Evolutionary conservation across 1,140 invertebrate species (phyloP).

Genomic region (Periplaneta americana): DNA sequence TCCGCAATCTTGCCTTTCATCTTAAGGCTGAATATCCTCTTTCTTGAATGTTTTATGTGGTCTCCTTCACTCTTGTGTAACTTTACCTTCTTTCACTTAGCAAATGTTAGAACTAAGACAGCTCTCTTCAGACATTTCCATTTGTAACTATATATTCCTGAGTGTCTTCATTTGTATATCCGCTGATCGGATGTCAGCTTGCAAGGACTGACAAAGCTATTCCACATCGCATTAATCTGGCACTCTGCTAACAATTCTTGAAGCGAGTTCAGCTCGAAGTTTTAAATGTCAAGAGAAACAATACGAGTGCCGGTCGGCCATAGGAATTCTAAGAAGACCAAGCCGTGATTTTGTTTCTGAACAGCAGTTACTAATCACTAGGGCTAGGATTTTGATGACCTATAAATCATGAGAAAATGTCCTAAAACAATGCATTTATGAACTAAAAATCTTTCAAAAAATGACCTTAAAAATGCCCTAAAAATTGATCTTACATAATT

Average conservation of each 20-base stretch:
- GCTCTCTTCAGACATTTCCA: not conserved
- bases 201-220: not conserved
- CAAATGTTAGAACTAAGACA: not conserved
- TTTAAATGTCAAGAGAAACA: not conserved
- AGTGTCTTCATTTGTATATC: not conserved
- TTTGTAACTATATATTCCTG: not conserved
- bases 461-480: no score
- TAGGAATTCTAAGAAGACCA: no score
- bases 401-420: no score
- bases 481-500: no score
- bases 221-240: not conserved
- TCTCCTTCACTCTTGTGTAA: not conserved
- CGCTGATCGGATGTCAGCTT: not conserved
- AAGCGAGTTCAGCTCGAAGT: not conserved
- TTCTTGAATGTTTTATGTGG: not conserved
- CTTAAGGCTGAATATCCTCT: not conserved
- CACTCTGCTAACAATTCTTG: not conserved
- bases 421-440: no score
- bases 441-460: no score
- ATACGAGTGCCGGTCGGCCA: no score
- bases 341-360: no score
- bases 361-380: no score
- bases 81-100: not conserved
- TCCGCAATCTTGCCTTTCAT: no score
- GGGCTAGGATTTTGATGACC: no score